Conservation (phyloP, 2,113 vertebrate species). For the Pteronura brasiliensis region DNA sequence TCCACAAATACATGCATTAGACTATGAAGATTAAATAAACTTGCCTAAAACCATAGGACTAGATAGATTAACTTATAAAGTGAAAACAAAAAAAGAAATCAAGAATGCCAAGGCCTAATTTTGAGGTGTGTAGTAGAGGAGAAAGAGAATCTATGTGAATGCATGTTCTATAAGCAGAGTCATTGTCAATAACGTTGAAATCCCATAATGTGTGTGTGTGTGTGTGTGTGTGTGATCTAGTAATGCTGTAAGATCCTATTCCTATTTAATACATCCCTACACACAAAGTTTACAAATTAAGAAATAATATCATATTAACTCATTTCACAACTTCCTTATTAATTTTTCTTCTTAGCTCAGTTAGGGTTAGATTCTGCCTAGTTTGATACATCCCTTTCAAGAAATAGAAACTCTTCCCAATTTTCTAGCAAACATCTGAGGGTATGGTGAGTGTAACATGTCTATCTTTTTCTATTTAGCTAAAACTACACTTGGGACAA, state of each 20-base stretch:
- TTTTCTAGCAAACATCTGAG: background rate
- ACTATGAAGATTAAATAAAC: background rate
- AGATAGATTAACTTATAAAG: background rate
- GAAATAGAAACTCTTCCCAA: background rate
- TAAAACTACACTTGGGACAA: background rate
- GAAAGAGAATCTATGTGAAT: background rate
- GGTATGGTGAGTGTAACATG: background rate
- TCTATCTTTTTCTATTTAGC: background rate
- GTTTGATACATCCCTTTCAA: background rate
- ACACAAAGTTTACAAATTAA: background rate
- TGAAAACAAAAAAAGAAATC: background rate
- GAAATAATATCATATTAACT: background rate
- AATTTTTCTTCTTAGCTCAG: background rate
- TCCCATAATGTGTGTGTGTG: background rate
- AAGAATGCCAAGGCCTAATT: background rate
- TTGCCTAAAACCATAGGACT: background rate
- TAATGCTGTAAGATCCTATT: background rate
- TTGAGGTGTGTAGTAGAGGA: fast-evolving
- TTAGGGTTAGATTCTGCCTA: background rate
- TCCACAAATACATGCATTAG: background rate
- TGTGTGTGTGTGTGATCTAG: background rate
- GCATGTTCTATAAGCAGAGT: background rate
- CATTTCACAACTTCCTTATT: background rate
- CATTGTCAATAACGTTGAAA: background rate
- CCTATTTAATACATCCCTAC: background rate